Evolutionary conservation across 2,113 vertebrate species (phyloP), one percentile per base, ranked within the genome.

Genomic region (Echinops telfairi): DNA sequence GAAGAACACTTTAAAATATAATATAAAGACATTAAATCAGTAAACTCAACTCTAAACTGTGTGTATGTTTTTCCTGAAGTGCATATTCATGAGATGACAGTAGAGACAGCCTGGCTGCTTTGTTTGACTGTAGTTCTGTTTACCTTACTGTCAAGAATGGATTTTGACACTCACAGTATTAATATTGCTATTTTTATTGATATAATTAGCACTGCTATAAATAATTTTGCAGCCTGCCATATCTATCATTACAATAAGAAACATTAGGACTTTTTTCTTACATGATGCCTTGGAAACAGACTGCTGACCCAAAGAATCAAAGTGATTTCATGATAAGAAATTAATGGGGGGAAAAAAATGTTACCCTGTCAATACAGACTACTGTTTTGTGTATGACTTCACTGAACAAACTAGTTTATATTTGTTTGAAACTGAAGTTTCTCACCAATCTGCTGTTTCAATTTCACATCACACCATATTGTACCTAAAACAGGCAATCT

Each of bases 181-280:
- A 98, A 98, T 98, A 98, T 97, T 98, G 97, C 97, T 98, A 98
- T 98, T 98, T 98, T 98, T 98, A 98, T 97, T 98, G 97, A 98
- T 98, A 98, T 98, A 98, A 98, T 98, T 98, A 98, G 96, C 96
- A 96, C 93, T 92, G 97, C 97, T 98, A 98, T 97, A 98, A 98
- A 98, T 98, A 98, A 97, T 97, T 97, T 91, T 96, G 97, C 95
- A 86, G 96, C 94, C 96, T 97, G 96, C 94, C 97, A 97, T 97
- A 97, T 97, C 96, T 97, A 98, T 92, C 91, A 89, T 96, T 97
- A 96, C 87, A 97, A 97, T 97, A 92, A 97, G 94, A 93, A 97
- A 95, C 94, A 96, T 97, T 96, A 97, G 90, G 89, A 43, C 83
- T 94, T 96, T 53, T 97, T 89, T 25, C 15, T 97, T 95, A 93